phyloP scores from a whole-genome alignment of 2,113 vertebrate genomes.

The Phoenicopterus ruber region DNA sequence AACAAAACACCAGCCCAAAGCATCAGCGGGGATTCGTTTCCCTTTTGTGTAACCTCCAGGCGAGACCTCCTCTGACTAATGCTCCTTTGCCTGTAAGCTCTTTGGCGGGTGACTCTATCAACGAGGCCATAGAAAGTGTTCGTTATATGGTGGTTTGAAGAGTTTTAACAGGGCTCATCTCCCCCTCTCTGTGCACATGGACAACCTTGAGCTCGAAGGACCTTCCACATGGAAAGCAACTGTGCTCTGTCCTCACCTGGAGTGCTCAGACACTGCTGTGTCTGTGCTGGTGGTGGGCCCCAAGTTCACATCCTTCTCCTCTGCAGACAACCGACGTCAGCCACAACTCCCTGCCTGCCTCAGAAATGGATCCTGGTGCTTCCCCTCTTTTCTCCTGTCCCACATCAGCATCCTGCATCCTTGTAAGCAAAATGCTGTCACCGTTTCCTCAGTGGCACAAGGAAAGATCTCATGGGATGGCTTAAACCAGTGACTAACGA shows the following conservation, averaged over 20 bases:
- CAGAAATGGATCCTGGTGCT: neutral
- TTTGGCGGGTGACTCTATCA: neutral
- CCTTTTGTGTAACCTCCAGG: neutral
- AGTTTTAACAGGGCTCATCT: neutral
- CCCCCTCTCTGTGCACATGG: neutral
- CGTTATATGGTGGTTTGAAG: neutral
- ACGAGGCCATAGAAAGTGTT: fast-evolving
- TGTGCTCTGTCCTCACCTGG: neutral
- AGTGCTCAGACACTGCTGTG: neutral
- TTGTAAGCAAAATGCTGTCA: neutral
- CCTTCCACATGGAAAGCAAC: neutral
- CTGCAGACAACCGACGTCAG: too few species aligned
- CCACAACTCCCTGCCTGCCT: neutral
- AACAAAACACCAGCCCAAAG: neutral
- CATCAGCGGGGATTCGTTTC: neutral
- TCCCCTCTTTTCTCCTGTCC: neutral
- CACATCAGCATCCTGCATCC: neutral
- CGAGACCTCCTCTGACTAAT: neutral
- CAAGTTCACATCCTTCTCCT: neutral
- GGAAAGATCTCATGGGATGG: neutral
- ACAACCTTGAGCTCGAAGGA: neutral
- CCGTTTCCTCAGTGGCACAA: fast-evolving
- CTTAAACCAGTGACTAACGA: neutral
- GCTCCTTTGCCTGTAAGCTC: neutral
- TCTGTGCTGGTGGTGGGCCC: neutral